Evolutionary conservation across 1,140 invertebrate genomes (phyloP).

Genomic region (Hylyphantes graminicola): DNA sequence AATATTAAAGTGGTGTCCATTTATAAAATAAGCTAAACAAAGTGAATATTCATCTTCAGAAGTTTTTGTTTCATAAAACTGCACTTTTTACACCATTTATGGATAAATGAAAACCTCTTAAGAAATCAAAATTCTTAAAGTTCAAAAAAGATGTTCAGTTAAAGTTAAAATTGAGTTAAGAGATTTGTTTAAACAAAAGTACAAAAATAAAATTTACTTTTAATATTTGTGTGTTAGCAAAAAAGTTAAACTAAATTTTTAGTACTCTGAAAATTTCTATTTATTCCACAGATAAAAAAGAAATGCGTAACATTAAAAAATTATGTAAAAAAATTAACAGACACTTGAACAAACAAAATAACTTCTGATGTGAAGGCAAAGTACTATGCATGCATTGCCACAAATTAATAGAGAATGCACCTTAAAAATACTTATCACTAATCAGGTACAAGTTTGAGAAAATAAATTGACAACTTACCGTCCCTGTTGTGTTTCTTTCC

Average conservation of each 20-base stretch:
- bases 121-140: background rate
- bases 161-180: background rate
- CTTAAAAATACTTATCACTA: background rate
- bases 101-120: background rate
- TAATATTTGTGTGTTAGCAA: background rate
- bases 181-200: background rate
- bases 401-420: too few relatives aligned
- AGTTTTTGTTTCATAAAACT: background rate
- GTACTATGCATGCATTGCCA: background rate
- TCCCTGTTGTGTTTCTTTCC: constrained; percentile 3
- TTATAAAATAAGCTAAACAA: too few relatives aligned
- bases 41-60: too few relatives aligned
- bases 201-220: background rate
- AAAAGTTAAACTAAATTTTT: background rate
- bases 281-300: background rate
- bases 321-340: too few relatives aligned
- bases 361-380: background rate
- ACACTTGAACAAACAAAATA: too few relatives aligned
- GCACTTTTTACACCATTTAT: background rate
- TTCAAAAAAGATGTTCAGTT: background rate
- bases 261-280: background rate
- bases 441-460: background rate
- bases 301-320: background rate
- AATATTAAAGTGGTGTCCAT: too few relatives aligned
- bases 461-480: background rate